Conservation (phyloP, 2,113 vertebrate species). For the Otis tarda region DNA sequence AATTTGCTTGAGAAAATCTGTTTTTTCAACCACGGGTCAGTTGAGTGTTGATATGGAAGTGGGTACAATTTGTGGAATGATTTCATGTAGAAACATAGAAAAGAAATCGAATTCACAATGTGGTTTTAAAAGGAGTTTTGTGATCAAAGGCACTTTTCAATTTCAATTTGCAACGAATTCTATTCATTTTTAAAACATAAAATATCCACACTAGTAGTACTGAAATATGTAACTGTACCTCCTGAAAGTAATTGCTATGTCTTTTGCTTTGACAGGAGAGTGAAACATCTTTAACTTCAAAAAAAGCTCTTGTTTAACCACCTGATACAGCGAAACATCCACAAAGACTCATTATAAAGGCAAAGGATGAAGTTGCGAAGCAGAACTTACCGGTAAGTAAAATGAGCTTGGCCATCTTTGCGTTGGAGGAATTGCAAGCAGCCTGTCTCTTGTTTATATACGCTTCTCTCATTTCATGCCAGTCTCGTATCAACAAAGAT, state of each 20-base stretch:
- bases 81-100: neutral
- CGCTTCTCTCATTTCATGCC: neutral
- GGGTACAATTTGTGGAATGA: neutral
- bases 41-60: neutral
- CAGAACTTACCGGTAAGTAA: conserved; percentile 40
- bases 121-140: no score
- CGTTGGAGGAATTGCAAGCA: neutral
- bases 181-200: neutral
- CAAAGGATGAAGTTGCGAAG: neutral
- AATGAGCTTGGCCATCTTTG: conserved; percentile 52
- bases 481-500: neutral
- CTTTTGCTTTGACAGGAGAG: neutral
- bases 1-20: neutral
- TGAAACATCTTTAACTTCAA: no score
- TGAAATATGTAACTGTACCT: neutral
- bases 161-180: neutral
- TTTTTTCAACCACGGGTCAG: no score
- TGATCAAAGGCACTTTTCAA: neutral
- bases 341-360: neutral
- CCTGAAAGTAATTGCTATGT: neutral
- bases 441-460: neutral
- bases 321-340: neutral
- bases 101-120: neutral
- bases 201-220: no score
- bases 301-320: no score